These are phyloP conservation scores for Caenorhabditis sp. DNA, from an alignment of 2,888 invertebrate species.

Conservation along the genomic window DNA sequence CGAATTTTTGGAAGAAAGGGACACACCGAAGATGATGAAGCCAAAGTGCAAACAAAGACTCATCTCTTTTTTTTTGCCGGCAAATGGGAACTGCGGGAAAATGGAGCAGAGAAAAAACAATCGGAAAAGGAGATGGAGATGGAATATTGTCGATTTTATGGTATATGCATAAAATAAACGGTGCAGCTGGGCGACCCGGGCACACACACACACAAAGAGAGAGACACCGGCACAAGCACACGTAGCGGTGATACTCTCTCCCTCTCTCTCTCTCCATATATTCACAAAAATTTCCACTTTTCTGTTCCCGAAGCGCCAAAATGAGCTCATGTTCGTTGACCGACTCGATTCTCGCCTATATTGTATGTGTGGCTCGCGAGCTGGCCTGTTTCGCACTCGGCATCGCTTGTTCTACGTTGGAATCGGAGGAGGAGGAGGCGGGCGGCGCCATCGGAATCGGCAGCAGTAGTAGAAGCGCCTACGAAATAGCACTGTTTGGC, in stretches of 20 bases:
- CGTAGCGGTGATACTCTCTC: background rate
- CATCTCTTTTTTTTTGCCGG: background rate
- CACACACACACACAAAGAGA: background rate
- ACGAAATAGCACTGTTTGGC: constrained; percentile 27
- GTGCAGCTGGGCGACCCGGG: background rate
- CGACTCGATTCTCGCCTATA: constrained; percentile 1
- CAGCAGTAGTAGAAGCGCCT: constrained; percentile 22
- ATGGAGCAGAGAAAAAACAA: background rate
- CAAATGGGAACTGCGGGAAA: background rate
- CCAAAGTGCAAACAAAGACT: constrained; percentile 33
- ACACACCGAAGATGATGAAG: constrained; percentile 32
- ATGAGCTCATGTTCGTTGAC: constrained; percentile 14
- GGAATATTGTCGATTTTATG: background rate
- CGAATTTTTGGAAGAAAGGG: background rate
- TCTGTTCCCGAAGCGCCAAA: background rate
- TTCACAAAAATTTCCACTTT: background rate
- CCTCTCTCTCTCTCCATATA: background rate
- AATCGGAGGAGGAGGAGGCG: background rate
- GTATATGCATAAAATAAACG: constrained; percentile 1
- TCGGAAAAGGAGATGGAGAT: background rate
- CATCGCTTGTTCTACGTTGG: constrained; percentile 5
- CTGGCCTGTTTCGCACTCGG: constrained; percentile 51
- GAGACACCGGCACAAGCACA: background rate
- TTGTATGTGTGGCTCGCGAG: constrained; percentile 19
- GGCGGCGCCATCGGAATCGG: constrained; percentile 18